phyloP scores from a whole-genome alignment of 2,113 vertebrate genomes.

The Cnemophilus loriae region DNA sequence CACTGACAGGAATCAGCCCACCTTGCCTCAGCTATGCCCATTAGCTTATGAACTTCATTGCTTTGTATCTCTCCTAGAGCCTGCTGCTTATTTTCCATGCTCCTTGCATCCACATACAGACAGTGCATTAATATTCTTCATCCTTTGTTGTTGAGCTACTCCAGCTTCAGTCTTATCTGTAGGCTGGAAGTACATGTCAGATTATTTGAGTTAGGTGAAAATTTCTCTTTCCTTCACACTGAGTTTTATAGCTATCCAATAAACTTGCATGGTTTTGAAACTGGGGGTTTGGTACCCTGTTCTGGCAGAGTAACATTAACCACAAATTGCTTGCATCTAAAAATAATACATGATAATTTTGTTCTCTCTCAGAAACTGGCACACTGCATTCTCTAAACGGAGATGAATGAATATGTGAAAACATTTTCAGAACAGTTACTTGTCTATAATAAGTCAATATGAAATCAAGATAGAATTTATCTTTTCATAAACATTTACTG shows the following conservation, averaged over 20 bases:
- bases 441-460: conserved; percentile 24
- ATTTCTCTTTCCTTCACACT: background rate
- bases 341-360: conserved; percentile 30
- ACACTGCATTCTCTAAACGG: background rate
- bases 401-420: conserved; percentile 10
- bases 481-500: background rate
- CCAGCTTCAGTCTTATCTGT: background rate
- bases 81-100: conserved; percentile 24
- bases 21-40: background rate
- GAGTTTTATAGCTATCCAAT: background rate
- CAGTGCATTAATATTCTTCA: background rate
- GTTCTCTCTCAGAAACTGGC: background rate
- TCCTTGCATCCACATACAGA: background rate
- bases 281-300: background rate
- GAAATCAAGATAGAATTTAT: background rate
- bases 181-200: background rate
- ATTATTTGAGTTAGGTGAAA: background rate
- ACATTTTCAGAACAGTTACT: background rate
- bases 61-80: background rate
- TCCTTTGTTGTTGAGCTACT: background rate
- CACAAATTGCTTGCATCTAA: conserved; percentile 13
- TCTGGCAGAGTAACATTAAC: background rate
- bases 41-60: background rate
- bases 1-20: background rate
- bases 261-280: background rate